Evolutionary conservation across 2,888 invertebrate species (phyloP).

Genomic region (Agrotis ipsilon): DNA sequence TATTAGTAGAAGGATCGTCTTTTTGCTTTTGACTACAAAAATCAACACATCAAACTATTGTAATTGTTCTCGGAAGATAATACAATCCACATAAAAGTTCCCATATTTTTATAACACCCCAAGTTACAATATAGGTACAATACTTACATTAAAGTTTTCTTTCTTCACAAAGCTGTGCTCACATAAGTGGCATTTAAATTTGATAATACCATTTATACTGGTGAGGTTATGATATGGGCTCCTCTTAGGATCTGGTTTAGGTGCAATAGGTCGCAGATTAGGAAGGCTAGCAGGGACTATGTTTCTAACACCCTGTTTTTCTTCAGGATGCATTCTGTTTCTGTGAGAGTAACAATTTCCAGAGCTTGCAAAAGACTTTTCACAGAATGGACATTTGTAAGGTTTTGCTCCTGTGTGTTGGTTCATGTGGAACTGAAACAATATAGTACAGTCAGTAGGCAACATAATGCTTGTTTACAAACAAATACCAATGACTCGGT

Average conservation of each 20-base stretch:
- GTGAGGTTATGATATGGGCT: slow-evolving; percentile 56
- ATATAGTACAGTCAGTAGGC: slow-evolving; percentile 9
- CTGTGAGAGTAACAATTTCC: slow-evolving; percentile 94
- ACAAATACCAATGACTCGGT: too few relatives aligned
- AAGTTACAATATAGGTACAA: neutral
- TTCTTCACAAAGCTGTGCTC: slow-evolving; percentile 80
- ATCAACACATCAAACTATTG: neutral
- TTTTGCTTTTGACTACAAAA: neutral
- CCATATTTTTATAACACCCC: neutral
- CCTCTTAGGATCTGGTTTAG: slow-evolving; percentile 44
- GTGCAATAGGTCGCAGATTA: slow-evolving; percentile 38
- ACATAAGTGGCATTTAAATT: slow-evolving; percentile 81
- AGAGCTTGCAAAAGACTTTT: slow-evolving; percentile 93
- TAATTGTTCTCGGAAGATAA: neutral
- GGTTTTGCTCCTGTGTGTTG: slow-evolving; percentile 94
- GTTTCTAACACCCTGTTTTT: slow-evolving; percentile 67
- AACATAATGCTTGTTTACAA: neutral
- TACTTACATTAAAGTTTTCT: slow-evolving; percentile 83
- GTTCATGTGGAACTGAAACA: slow-evolving; percentile 93
- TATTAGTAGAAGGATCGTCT: neutral
- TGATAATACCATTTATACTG: slow-evolving; percentile 73
- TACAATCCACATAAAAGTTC: neutral
- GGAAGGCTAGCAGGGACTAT: slow-evolving; percentile 34
- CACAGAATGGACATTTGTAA: slow-evolving; percentile 94
- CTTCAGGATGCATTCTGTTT: slow-evolving; percentile 93